Evolutionary conservation across 2,113 vertebrate species (phyloP).

Genomic region (Gopherus evgoodei): DNA sequence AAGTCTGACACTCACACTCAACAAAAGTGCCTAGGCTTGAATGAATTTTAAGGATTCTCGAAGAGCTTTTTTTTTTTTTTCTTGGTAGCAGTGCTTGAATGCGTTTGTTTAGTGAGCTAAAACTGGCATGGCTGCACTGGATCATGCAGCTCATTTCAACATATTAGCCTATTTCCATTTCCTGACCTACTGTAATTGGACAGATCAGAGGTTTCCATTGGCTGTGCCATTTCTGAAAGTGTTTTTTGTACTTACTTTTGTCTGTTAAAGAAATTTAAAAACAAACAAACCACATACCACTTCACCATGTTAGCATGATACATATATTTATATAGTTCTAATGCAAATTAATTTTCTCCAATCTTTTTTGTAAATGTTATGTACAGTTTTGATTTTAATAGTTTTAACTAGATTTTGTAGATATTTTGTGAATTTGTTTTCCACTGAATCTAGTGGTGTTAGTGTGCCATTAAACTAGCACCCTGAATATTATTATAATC

Average conservation of each 20-base stretch:
- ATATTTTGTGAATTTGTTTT: conserved; percentile 91
- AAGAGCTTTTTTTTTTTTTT: conserved; percentile 55
- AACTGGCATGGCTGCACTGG: conserved; percentile 73
- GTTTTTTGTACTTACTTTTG: conserved; percentile 69
- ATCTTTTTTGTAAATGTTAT: conserved; percentile 93
- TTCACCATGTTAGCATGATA: conserved; percentile 82
- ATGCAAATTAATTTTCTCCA: conserved; percentile 81
- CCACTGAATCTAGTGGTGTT: conserved; percentile 79
- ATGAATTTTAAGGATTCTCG: conserved; percentile 62
- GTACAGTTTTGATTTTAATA: conserved; percentile 99
- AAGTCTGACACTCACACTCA: conserved; percentile 92
- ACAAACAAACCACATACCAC: conserved; percentile 54
- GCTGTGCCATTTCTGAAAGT: conserved; percentile 71
- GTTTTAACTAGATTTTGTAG: conserved; percentile 93
- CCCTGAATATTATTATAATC: conserved; percentile 70
- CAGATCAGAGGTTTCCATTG: conserved; percentile 53
- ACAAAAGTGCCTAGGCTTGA: conserved; percentile 96
- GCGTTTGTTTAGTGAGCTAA: conserved; percentile 70
- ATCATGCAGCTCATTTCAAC: conserved; percentile 67
- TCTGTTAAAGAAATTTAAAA: conserved; percentile 63
- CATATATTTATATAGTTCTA: conserved; percentile 92
- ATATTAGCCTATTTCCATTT: conserved; percentile 65
- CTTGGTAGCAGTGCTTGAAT: conserved; percentile 22
- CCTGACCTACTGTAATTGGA: conserved; percentile 59
- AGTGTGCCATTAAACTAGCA: conserved; percentile 84